Conservation (phyloP, 2,113 vertebrate species). For the Catagonus wagneri region DNA sequence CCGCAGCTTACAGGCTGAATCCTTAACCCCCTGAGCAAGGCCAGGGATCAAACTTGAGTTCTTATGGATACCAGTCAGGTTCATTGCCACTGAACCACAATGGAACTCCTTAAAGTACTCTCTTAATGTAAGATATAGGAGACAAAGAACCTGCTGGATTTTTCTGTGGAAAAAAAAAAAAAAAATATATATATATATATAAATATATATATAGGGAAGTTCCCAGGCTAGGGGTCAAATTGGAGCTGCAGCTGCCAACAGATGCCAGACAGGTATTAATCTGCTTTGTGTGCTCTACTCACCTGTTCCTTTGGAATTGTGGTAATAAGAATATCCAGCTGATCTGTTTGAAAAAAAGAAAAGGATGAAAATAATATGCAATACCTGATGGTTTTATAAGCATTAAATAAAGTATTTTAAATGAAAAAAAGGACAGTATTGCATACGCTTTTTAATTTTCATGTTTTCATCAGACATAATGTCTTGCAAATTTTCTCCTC, state of each 20-base stretch:
- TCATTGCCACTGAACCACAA: too few relatives aligned
- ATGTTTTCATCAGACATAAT: slow-evolving; percentile 13
- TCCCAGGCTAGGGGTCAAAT: too few relatives aligned
- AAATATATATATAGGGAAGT: too few relatives aligned
- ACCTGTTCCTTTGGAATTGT: slow-evolving; percentile 71
- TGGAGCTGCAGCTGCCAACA: too few relatives aligned
- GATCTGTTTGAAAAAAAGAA: slow-evolving; percentile 62
- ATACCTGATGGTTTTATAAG: slow-evolving; percentile 8
- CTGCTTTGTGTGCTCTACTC: slow-evolving; percentile 54
- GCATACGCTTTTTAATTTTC: slow-evolving; percentile 42
- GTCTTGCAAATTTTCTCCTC: not conserved
- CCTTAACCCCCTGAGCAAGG: too few relatives aligned
- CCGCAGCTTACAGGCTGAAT: too few relatives aligned
- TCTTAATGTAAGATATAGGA: slow-evolving; percentile 31
- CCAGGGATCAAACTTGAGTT: too few relatives aligned
- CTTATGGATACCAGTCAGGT: too few relatives aligned
- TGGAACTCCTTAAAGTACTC: too few relatives aligned
- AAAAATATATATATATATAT: too few relatives aligned
- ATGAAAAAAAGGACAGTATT: slow-evolving; percentile 33
- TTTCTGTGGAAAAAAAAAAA: slow-evolving; percentile 40
- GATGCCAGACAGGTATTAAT: not conserved
- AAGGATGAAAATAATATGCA: not conserved
- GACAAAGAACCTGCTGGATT: slow-evolving; percentile 42
- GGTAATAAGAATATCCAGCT: slow-evolving; percentile 58
- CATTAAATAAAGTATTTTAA: slow-evolving; percentile 25